Base-by-base conservation (phyloP, 2,113 vertebrate genomes). In the Myotis lucifugus region DNA sequence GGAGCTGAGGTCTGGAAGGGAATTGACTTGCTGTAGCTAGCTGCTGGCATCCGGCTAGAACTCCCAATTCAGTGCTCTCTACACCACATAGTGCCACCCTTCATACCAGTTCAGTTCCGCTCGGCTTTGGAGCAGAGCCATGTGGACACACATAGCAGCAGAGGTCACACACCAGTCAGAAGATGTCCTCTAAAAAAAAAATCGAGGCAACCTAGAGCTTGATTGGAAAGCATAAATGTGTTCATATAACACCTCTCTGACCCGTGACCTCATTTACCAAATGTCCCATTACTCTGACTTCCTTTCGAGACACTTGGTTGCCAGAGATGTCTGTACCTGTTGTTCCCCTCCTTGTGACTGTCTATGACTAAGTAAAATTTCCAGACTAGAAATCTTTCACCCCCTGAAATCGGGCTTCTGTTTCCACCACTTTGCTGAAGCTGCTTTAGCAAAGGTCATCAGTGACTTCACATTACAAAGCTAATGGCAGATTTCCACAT, bases 231-330 rank as follows among this genome's bases (percentile, higher is more conserved):
- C 17, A 12, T 40, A 0, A 5, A 18, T 1, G 14, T n/a, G 23
- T 46, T 72, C 29, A 23, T 54, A 4, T 13, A 19, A 79, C 32
- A 46, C 89, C 61, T 74, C 84, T 72, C 76, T 88, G 85, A 95
- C 72, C 46, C 0, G 0, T 85, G 67, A 70, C 52, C 90, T 72
- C 64, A 34, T 67, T 94, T 86, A 72, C 54, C 77, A 91, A 93
- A 96, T 52, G 61, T 21, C 18, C 69, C 72, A 34, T 59, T 91
- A 29, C 50, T 93, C 76, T 85, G 79, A 27, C 88, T 94, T 97
- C 79, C 79, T 90, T 77, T 81, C 29, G 23, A 90, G 76, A 85
- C 32, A n/a, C 46, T 61, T 69, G 76, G 72, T 90, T 84, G 54
- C 48, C 50, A 69, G 66, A 59, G 56, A n/a, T 15, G 23, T 84